Percentiles rank a stretch among this genome's conserved stretches.
Evolutionary conservation across 2,888 invertebrate genomes (phyloP).

Genomic region (Sesamia inferens): DNA sequence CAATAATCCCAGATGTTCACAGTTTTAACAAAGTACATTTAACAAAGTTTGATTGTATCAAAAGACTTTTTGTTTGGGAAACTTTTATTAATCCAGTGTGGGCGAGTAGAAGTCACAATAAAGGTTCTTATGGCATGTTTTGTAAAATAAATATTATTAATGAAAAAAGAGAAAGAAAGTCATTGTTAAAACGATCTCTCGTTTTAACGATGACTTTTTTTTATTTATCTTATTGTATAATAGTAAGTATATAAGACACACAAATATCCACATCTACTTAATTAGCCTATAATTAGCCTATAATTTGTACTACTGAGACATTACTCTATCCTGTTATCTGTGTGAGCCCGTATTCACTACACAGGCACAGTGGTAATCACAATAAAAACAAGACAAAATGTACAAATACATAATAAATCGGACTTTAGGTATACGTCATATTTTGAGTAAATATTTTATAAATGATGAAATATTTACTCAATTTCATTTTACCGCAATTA

Average conservation of each 20-base stretch:
- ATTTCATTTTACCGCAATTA: slow-evolving; percentile 6
- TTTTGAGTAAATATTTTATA: slow-evolving; percentile 16
- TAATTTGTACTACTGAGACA: background rate
- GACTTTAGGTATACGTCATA: slow-evolving; percentile 1
- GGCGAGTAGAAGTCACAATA: background rate
- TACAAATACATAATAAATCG: background rate
- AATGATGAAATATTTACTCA: background rate
- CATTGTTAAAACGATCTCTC: too few species aligned
- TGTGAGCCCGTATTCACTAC: background rate
- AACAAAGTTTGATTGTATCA: slow-evolving; percentile 28
- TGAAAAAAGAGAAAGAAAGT: too few species aligned
- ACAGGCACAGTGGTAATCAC: background rate
- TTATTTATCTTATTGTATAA: background rate
- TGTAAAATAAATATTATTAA: slow-evolving; percentile 11
- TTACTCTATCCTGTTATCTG: background rate
- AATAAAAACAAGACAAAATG: background rate
- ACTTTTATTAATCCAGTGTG: slow-evolving; percentile 17
- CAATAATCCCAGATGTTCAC: slow-evolving; percentile 16
- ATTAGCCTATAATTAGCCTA: background rate
- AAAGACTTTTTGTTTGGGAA: slow-evolving; percentile 7
- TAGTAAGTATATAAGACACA: background rate
- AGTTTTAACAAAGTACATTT: slow-evolving; percentile 27
- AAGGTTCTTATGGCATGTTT: slow-evolving; percentile 8
- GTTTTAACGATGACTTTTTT: background rate
- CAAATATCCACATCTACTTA: background rate